A percentile compares a stretch with the other conserved stretches of the same genome.
Conservation (phyloP, 2,797 vertebrate species). For the Urocyon cinereoargenteus region DNA sequence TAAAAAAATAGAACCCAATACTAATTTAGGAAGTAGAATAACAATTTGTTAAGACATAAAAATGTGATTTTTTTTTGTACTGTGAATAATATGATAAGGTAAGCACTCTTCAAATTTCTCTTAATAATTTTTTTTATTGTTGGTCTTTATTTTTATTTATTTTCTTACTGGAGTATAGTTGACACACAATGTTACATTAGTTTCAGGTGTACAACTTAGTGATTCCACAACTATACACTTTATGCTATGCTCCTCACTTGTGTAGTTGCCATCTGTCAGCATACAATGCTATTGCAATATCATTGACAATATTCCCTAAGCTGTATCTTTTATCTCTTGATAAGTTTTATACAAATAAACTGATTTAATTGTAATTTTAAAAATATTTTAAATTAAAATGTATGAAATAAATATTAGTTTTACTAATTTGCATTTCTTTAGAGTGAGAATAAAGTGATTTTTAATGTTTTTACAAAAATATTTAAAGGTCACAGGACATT, state of each 20-base stretch:
- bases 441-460: neutral
- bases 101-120: neutral
- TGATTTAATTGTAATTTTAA: neutral
- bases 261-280: neutral
- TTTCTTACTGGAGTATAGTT: neutral
- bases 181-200: neutral
- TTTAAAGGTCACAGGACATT: neutral
- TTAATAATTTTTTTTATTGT: neutral
- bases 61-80: neutral
- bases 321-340: neutral
- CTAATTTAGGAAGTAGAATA: neutral
- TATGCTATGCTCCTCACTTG: neutral
- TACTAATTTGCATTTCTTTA: neutral
- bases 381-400: neutral
- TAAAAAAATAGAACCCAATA: neutral
- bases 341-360: neutral
- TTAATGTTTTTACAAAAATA: neutral
- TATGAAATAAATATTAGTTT: neutral
- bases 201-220: neutral
- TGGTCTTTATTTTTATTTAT: neutral
- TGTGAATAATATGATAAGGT: neutral
- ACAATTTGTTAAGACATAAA: neutral
- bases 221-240: neutral
- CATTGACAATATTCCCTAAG: neutral
- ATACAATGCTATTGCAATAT: neutral